Evolutionary conservation across 1,140 invertebrate species (phyloP).

Genomic region (Phenacoccus solenopsis): DNA sequence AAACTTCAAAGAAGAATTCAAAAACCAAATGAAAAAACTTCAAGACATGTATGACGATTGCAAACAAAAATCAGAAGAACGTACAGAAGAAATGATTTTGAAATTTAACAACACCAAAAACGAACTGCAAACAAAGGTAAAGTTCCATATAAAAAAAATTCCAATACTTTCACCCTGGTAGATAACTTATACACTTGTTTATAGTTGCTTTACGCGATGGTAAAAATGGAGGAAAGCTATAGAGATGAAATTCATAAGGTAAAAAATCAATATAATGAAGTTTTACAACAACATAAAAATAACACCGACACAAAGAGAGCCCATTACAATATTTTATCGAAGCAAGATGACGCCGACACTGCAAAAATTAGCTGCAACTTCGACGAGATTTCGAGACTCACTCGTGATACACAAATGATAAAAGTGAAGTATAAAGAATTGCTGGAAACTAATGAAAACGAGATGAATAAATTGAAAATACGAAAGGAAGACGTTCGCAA

Average conservation of each 20-base stretch:
- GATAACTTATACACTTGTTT: neutral
- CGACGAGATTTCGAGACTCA: constrained; percentile 29
- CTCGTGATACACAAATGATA: constrained; percentile 24
- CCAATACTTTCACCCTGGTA: too few relatives aligned
- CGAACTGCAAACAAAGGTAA: constrained; percentile 1
- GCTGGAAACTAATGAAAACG: neutral
- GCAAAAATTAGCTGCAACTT: constrained; percentile 27
- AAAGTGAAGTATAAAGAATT: neutral
- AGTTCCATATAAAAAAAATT: too few relatives aligned
- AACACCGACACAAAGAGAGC: constrained; percentile 31
- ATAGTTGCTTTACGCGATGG: constrained; percentile 24
- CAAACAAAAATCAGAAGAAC: neutral
- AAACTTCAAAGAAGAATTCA: neutral
- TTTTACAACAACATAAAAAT: constrained; percentile 29
- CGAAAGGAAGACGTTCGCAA: constrained; percentile 27
- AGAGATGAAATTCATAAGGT: constrained; percentile 19
- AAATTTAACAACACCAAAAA: neutral
- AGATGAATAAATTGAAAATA: neutral
- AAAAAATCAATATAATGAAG: constrained; percentile 20
- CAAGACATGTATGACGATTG: neutral
- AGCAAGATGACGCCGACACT: constrained; percentile 30
- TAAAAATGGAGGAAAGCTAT: constrained; percentile 22
- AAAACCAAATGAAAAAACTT: neutral
- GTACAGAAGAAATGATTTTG: neutral
- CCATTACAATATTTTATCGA: constrained; percentile 35